phyloP scores from a whole-genome alignment of 1,140 invertebrate genomes.

The Acromyrmex heyeri region DNA sequence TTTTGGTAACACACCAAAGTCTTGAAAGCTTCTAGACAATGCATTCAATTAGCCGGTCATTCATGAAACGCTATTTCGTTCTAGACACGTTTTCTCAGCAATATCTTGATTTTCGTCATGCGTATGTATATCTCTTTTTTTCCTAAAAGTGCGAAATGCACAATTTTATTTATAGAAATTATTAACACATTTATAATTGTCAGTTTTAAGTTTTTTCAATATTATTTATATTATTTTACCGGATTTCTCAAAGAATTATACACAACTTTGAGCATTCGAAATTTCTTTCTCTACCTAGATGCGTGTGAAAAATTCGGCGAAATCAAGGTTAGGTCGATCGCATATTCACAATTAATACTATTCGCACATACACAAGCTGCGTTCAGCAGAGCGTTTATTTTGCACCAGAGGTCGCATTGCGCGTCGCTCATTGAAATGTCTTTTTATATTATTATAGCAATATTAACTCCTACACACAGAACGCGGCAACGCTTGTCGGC shows the following conservation, averaged over 20 bases:
- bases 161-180: neutral
- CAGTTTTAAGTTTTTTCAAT: neutral
- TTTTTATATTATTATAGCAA: too few relatives aligned
- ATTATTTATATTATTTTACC: slow-evolving; percentile 16
- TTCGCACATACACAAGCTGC: too few relatives aligned
- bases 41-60: slow-evolving; percentile 56
- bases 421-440: too few relatives aligned
- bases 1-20: slow-evolving; percentile 45
- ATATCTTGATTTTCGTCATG: neutral
- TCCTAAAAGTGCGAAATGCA: neutral
- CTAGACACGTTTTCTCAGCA: neutral
- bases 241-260: neutral
- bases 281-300: neutral
- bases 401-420: too few relatives aligned
- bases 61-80: neutral
- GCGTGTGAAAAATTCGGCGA: neutral
- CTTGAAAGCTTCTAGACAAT: neutral
- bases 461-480: too few relatives aligned
- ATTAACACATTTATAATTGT: neutral
- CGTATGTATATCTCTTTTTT: too few relatives aligned
- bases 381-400: too few relatives aligned
- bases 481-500: too few relatives aligned
- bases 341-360: too few relatives aligned
- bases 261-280: neutral
- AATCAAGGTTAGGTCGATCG: slow-evolving; percentile 2